Evolutionary conservation across 2,797 vertebrate genomes (phyloP).

Genomic region (Acrossocheilus wenchowensis): DNA sequence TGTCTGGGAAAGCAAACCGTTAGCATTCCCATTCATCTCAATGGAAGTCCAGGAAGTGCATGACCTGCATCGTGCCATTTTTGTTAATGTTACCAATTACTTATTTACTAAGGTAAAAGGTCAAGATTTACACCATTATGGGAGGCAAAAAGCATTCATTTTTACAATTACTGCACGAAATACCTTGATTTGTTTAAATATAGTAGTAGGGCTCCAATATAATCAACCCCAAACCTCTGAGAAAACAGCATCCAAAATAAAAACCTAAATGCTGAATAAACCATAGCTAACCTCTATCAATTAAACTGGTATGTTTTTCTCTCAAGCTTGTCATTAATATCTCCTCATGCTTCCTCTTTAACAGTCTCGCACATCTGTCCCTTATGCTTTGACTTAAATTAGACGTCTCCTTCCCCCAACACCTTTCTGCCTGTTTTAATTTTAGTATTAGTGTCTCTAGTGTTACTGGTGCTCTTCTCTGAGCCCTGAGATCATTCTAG

Average conservation of each 20-base stretch:
- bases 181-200: neutral
- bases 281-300: neutral
- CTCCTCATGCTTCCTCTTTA: neutral
- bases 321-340: neutral
- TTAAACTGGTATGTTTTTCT: neutral
- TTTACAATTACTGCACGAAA: neutral
- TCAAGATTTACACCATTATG: neutral
- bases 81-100: neutral
- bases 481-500: neutral
- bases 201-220: no score
- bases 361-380: constrained; percentile 10
- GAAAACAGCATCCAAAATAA: neutral
- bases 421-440: constrained; percentile 43
- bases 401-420: constrained; percentile 26
- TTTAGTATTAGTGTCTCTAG: constrained; percentile 40
- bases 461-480: neutral
- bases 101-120: neutral
- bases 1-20: neutral
- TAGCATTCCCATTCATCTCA: constrained; percentile 4
- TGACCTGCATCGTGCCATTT: neutral
- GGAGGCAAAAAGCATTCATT: neutral
- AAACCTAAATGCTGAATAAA: neutral
- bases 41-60: neutral
- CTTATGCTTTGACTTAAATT: constrained; percentile 21
- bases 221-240: neutral